Percentiles rank a stretch among this genome's conserved stretches.
phyloP scores from a whole-genome alignment of 2,113 vertebrate genomes.

The Lepisosteus oculatus region DNA sequence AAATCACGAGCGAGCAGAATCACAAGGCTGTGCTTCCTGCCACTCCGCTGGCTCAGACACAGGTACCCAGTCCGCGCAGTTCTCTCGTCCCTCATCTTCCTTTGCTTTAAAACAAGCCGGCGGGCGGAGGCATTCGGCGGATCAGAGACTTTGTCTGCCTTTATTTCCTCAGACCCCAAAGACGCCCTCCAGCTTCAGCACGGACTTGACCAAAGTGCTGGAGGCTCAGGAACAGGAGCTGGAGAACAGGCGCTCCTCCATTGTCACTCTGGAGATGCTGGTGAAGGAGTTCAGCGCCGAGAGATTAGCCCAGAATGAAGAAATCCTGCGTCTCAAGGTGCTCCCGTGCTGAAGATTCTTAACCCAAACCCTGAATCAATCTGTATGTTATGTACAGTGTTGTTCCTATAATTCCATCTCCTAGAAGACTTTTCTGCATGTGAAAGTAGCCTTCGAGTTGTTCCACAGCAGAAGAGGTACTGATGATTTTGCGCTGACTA shows the following conservation, averaged over 20 bases:
- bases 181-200: constrained; percentile 74
- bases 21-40: background rate
- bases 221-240: constrained; percentile 84
- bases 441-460: too few species aligned
- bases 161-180: constrained; percentile 67
- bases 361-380: background rate
- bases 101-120: background rate
- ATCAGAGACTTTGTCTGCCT: background rate
- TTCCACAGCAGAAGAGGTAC: too few species aligned
- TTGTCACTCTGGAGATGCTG: constrained; percentile 79
- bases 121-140: background rate
- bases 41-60: constrained; percentile 51
- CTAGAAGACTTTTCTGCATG: background rate
- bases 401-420: background rate
- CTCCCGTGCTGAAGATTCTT: background rate
- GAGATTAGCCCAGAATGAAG: constrained; percentile 81
- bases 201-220: constrained; percentile 71
- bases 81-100: too few species aligned
- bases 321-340: constrained; percentile 87
- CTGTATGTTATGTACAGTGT: background rate
- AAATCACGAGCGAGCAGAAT: constrained; percentile 28
- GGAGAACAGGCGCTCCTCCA: constrained; percentile 77
- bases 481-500: too few species aligned
- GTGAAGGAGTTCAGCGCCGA: constrained; percentile 82
- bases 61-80: constrained; percentile 33